These are phyloP conservation scores for Camelus bactrianus DNA, from an alignment of 2,113 vertebrate genomes.

Conservation along the genomic window DNA sequence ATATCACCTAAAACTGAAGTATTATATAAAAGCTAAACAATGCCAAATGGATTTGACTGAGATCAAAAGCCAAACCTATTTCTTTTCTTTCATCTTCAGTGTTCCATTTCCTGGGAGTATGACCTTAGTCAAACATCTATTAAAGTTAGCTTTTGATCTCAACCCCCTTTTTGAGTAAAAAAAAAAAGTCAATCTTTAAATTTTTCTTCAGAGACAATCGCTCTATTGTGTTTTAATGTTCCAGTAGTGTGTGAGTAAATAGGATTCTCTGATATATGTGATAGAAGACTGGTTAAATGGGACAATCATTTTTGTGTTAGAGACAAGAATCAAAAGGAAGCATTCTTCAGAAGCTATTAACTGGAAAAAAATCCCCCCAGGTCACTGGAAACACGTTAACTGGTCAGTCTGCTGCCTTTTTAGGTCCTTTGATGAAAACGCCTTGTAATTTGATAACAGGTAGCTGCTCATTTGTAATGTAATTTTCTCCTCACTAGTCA, in stretches of 20 bases:
- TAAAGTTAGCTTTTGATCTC: slow-evolving; percentile 91
- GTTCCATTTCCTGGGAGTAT: slow-evolving; percentile 91
- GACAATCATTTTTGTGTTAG: slow-evolving; percentile 88
- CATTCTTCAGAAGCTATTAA: slow-evolving; percentile 88
- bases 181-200: slow-evolving; percentile 85
- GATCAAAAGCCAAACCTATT: slow-evolving; percentile 88
- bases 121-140: slow-evolving; percentile 93
- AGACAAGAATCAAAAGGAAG: slow-evolving; percentile 88
- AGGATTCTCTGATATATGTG: slow-evolving; percentile 88
- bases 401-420: slow-evolving; percentile 80
- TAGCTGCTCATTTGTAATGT: slow-evolving; percentile 82
- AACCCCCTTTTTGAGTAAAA: slow-evolving; percentile 69
- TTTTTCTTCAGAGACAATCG: slow-evolving; percentile 88
- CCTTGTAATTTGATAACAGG: slow-evolving; percentile 87
- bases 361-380: slow-evolving; percentile 81
- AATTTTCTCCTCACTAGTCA: slow-evolving; percentile 82
- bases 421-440: slow-evolving; percentile 85
- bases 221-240: slow-evolving; percentile 88
- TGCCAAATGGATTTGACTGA: slow-evolving; percentile 90
- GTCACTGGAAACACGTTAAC: slow-evolving; percentile 84
- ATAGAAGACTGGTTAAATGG: slow-evolving; percentile 86
- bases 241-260: slow-evolving; percentile 87
- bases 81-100: slow-evolving; percentile 90
- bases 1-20: slow-evolving; percentile 85
- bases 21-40: slow-evolving; percentile 91